Percentiles rank a stretch among this genome's conserved stretches.
These are phyloP conservation scores for Alouatta palliata DNA, from an alignment of 2,113 vertebrate species.

Conservation along the genomic window DNA sequence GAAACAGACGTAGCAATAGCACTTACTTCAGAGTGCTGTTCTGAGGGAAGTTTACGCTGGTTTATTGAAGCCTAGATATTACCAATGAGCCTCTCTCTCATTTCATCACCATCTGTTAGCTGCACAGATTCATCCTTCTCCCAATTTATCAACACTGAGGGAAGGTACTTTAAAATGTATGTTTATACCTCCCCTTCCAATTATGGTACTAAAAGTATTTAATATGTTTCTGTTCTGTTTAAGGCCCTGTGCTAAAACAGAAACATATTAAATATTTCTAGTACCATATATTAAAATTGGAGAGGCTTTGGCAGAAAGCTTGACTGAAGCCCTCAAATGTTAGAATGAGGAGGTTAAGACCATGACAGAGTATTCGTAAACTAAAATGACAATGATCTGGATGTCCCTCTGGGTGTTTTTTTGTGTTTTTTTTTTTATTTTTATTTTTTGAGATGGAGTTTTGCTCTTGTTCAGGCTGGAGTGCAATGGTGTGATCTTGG, in stretches of 20 bases:
- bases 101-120: slow-evolving; percentile 33
- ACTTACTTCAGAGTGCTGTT: background rate
- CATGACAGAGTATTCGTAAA: background rate
- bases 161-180: background rate
- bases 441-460: too few relatives aligned
- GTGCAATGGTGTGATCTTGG: too few relatives aligned
- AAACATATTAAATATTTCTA: background rate
- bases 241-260: background rate
- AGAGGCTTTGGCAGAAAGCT: background rate
- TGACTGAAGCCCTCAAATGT: background rate
- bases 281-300: background rate
- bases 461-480: too few relatives aligned
- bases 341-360: background rate
- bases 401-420: background rate
- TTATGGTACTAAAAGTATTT: too few relatives aligned
- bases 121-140: background rate
- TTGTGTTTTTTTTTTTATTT: too few relatives aligned
- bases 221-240: too few relatives aligned
- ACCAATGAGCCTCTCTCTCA: background rate
- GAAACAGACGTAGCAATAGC: background rate
- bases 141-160: background rate
- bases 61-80: background rate
- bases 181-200: background rate
- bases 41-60: background rate
- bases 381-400: background rate